A percentile compares a stretch with the other conserved stretches of the same genome.
Evolutionary conservation across 2,888 invertebrate species (phyloP).

Genomic region (Parnassius apollo): DNA sequence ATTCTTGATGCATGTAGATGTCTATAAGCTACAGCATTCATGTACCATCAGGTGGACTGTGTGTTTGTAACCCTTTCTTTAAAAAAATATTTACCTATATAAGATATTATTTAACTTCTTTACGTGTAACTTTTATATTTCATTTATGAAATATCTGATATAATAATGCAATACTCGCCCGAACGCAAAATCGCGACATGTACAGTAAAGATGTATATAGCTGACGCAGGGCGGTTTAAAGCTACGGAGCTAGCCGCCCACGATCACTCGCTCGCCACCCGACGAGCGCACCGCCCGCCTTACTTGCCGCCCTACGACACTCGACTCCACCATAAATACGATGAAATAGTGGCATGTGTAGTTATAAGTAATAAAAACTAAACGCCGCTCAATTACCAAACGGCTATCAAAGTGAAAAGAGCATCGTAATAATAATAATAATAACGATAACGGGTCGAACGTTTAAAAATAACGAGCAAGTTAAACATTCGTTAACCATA

Average conservation of each 20-base stretch:
- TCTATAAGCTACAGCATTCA: too few species aligned
- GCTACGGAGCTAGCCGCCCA: conserved; percentile 30
- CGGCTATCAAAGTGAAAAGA: conserved; percentile 3
- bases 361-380: neutral
- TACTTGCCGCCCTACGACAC: conserved; percentile 45
- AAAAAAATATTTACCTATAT: too few species aligned
- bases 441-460: conserved; percentile 36
- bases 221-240: conserved; percentile 39
- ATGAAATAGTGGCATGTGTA: neutral
- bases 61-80: too few species aligned
- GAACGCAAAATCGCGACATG: conserved; percentile 1
- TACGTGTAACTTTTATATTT: too few species aligned
- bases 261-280: conserved; percentile 57
- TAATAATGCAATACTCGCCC: neutral
- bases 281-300: conserved; percentile 59
- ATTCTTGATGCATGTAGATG: too few species aligned
- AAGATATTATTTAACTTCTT: too few species aligned
- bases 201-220: conserved; percentile 25
- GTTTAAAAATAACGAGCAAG: conserved; percentile 56
- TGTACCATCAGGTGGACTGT: too few species aligned
- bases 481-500: conserved; percentile 53
- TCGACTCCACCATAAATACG: neutral
- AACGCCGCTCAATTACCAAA: neutral
- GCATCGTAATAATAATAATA: conserved; percentile 46
- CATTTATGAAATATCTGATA: neutral